A percentile compares a stretch with the other conserved stretches of the same genome.
phyloP scores from a whole-genome alignment of 2,113 vertebrate genomes.

The Eupsittula cactorum region DNA sequence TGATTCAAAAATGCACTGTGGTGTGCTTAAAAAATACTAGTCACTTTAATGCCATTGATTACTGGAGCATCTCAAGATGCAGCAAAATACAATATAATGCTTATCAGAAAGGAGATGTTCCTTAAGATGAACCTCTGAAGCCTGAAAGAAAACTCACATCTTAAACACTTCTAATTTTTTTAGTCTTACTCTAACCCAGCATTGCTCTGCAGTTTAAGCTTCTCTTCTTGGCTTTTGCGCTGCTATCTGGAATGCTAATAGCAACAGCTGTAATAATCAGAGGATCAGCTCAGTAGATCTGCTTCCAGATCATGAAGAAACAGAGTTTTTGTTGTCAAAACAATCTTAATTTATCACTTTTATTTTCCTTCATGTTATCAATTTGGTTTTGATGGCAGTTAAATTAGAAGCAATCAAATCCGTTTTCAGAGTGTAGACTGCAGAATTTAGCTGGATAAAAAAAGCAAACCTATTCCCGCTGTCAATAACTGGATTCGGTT shows the following conservation, averaged over 20 bases:
- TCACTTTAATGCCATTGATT: accelerated
- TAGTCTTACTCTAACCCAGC: background rate
- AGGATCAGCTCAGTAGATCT: background rate
- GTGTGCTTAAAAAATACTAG: background rate
- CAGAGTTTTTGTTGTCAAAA: background rate
- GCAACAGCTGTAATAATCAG: background rate
- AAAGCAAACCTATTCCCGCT: background rate
- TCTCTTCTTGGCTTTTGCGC: background rate
- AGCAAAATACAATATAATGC: background rate
- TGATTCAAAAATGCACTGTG: background rate
- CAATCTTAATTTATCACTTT: background rate
- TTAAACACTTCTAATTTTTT: background rate
- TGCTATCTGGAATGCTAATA: background rate
- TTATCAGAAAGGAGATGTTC: background rate
- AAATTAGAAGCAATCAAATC: background rate
- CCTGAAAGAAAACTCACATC: background rate
- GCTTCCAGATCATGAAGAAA: background rate
- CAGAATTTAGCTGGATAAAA: background rate
- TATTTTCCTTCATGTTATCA: background rate
- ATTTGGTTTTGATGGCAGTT: background rate
- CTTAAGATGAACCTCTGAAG: background rate
- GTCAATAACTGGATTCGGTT: background rate
- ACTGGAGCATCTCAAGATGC: background rate
- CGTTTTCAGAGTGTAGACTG: background rate
- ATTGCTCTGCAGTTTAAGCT: background rate